These are phyloP conservation scores for Esox masquinongy DNA, from an alignment of 2,797 vertebrate species.

Conservation along the genomic window DNA sequence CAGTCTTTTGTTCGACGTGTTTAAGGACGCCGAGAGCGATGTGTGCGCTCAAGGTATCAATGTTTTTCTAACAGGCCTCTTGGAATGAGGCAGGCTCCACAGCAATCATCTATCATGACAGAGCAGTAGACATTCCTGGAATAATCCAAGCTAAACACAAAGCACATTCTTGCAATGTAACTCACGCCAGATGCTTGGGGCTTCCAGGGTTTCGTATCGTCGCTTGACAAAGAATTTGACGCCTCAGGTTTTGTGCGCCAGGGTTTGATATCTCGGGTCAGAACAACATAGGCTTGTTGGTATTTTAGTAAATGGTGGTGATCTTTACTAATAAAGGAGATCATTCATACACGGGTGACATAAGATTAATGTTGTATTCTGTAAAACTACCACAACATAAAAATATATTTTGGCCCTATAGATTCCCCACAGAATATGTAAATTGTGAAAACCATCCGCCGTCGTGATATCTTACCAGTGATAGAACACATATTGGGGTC, in stretches of 20 bases:
- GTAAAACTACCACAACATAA: neutral
- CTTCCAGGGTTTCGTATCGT: neutral
- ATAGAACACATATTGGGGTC: slow-evolving; percentile 15
- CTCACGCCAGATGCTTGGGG: slow-evolving; percentile 28
- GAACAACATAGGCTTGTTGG: neutral
- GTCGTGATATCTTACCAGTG: slow-evolving; percentile 23
- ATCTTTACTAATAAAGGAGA: slow-evolving; percentile 13
- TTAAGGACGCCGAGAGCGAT: slow-evolving; percentile 22
- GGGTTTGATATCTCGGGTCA: neutral
- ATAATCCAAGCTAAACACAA: slow-evolving; percentile 48
- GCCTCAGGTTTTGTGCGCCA: slow-evolving; percentile 8
- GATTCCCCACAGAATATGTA: slow-evolving; percentile 25
- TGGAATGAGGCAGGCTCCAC: slow-evolving; percentile 11
- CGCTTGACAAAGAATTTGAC: neutral
- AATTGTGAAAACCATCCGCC: slow-evolving; percentile 21
- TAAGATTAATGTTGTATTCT: slow-evolving; percentile 19
- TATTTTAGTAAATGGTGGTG: neutral
- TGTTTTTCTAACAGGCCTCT: slow-evolving; percentile 18
- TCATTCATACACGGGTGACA: slow-evolving; percentile 32
- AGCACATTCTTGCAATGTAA: slow-evolving; percentile 24
- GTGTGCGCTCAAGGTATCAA: slow-evolving; percentile 3
- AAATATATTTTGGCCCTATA: slow-evolving; percentile 9
- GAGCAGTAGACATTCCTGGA: slow-evolving; percentile 30
- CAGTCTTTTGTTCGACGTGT: slow-evolving; percentile 32
- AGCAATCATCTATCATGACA: slow-evolving; percentile 20